Conservation (phyloP, 92 coral and sea anemone species). For the Ricordea florida region DNA sequence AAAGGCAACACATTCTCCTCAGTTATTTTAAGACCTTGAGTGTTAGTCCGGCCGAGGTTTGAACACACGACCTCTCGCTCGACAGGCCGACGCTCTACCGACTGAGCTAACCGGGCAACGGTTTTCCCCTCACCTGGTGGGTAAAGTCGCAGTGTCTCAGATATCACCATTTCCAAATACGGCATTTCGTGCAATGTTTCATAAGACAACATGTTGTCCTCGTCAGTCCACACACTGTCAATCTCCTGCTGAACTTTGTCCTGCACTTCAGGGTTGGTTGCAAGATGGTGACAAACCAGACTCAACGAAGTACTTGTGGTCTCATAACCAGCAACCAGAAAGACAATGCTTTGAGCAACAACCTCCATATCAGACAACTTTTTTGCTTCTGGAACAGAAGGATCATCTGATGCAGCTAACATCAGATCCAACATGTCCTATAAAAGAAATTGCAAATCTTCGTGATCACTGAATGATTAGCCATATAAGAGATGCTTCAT, state of each 20-base stretch:
- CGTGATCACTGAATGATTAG: too few relatives aligned
- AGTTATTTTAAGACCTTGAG: too few relatives aligned
- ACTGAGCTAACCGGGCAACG: too few relatives aligned
- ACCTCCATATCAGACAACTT: slow-evolving; percentile 71
- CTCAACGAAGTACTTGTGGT: slow-evolving; percentile 70
- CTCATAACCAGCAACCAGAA: slow-evolving; percentile 81
- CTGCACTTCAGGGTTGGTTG: slow-evolving; percentile 76
- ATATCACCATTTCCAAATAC: slow-evolving; percentile 71
- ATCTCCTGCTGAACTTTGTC: slow-evolving; percentile 71
- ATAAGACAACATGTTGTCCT: slow-evolving; percentile 56
- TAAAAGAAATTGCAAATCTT: too few relatives aligned
- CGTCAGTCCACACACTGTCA: slow-evolving; percentile 71
- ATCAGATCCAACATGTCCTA: slow-evolving; percentile 77
- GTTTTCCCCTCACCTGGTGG: slow-evolving; percentile 64
- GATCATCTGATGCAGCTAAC: slow-evolving; percentile 50
- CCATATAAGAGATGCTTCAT: too few relatives aligned
- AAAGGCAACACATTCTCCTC: too few relatives aligned
- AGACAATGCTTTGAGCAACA: slow-evolving; percentile 65
- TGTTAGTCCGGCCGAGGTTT: too few relatives aligned
- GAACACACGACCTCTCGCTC: too few relatives aligned
- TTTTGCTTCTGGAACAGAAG: slow-evolving; percentile 24
- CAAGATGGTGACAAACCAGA: slow-evolving; percentile 63
- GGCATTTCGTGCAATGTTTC: slow-evolving; percentile 59
- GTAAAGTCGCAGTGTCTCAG: slow-evolving; percentile 67
- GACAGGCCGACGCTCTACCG: too few relatives aligned